Evolutionary conservation across 2,888 invertebrate species (phyloP).

Genomic region (Xestia ashworthii): DNA sequence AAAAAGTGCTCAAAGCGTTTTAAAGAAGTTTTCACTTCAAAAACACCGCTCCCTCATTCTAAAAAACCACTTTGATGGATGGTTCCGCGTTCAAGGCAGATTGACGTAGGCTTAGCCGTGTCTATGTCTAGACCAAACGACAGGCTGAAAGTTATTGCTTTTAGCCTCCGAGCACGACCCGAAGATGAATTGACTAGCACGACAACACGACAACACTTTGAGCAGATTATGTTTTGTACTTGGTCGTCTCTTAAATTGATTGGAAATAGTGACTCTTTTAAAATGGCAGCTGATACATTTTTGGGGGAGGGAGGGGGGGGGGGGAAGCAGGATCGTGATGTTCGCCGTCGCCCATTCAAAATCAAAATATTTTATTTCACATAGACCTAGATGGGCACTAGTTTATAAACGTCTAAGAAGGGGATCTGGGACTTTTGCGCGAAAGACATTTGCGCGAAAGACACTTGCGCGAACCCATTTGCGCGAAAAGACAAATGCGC

Average conservation of each 20-base stretch:
- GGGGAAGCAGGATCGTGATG: too few relatives aligned
- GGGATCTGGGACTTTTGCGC: too few relatives aligned
- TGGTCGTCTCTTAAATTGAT: background rate
- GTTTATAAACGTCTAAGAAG: too few relatives aligned
- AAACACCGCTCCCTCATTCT: too few relatives aligned
- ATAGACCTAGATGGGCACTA: too few relatives aligned
- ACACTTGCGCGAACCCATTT: too few relatives aligned
- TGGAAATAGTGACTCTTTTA: background rate
- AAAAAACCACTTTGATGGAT: slow-evolving; percentile 27
- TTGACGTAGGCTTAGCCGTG: slow-evolving; percentile 37
- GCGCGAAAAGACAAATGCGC: too few relatives aligned
- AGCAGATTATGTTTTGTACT: slow-evolving; percentile 13
- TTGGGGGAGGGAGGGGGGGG: background rate
- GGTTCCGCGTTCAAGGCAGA: slow-evolving; percentile 3
- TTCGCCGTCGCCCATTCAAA: too few relatives aligned
- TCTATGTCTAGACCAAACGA: slow-evolving; percentile 42
- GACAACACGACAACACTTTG: slow-evolving; percentile 10
- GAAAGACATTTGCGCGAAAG: too few relatives aligned
- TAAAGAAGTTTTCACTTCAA: too few relatives aligned
- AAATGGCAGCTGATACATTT: background rate
- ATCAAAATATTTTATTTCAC: too few relatives aligned
- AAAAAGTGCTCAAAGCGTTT: too few relatives aligned
- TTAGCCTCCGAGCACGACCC: background rate
- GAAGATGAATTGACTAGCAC: slow-evolving; percentile 36
- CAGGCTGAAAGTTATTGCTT: slow-evolving; percentile 43